Evolutionary conservation across 2,888 invertebrate genomes (phyloP).

Genomic region (Hylaea fasciaria): DNA sequence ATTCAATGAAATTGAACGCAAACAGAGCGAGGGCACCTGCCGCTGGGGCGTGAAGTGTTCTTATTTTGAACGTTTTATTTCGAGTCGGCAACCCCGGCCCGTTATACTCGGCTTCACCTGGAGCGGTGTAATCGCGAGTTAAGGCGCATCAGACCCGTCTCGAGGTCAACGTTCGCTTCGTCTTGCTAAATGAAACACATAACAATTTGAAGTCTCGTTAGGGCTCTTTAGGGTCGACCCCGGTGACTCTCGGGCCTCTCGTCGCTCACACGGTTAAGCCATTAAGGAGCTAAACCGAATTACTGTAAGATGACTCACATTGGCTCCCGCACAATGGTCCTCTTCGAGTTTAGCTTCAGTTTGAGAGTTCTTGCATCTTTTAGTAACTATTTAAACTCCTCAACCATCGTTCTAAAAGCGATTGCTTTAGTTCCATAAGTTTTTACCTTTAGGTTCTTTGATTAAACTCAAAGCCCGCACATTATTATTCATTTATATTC

Average conservation of each 20-base stretch:
- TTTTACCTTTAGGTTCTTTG: conserved; percentile 15
- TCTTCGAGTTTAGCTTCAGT: conserved; percentile 19
- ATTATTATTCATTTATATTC: conserved; percentile 24
- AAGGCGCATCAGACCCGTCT: conserved; percentile 14
- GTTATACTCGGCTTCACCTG: conserved; percentile 24
- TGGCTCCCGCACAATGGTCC: conserved; percentile 12
- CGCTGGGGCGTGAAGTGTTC: conserved; percentile 29
- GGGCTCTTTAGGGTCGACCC: conserved; percentile 33
- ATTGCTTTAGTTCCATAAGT: conserved; percentile 14
- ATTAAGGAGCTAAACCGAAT: conserved; percentile 36
- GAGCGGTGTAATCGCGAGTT: conserved; percentile 17
- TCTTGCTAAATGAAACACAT: conserved; percentile 38
- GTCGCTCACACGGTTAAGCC: conserved; percentile 29
- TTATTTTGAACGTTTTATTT: conserved; percentile 28
- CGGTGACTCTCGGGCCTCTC: conserved; percentile 26
- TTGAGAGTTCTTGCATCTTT: conserved; percentile 18
- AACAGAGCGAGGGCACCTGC: conserved; percentile 50
- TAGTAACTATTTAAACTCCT: conserved; percentile 13
- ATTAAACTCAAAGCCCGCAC: conserved; percentile 11
- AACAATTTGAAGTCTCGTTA: conserved; percentile 38
- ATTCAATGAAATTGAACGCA: conserved; percentile 53
- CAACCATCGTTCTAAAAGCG: conserved; percentile 8
- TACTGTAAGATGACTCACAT: conserved; percentile 29
- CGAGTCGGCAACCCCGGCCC: conserved; percentile 10
- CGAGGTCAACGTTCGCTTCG: conserved; percentile 26